Evolutionary conservation across 1,140 invertebrate species (phyloP), one percentile per base, ranked within the genome.

Genomic region (Marisa cornuarietis): DNA sequence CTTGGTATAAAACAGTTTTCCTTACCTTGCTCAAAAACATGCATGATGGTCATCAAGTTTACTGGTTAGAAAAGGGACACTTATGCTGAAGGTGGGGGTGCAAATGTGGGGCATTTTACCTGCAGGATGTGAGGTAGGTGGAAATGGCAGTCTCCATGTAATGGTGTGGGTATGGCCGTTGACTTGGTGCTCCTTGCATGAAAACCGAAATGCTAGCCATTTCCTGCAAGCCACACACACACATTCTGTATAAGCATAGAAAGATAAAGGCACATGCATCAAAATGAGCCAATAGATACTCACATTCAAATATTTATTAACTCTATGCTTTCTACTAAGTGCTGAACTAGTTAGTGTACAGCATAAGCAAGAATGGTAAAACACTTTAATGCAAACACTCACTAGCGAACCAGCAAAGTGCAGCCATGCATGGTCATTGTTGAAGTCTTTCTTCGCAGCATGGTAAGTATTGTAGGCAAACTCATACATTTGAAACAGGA

Each of bases 401-500:
- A 91, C 92, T 66, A 98, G 91, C 26, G 97, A 97, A 20, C 97
- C 97, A 16, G 98, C 97, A 91, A 96, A 98, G 90, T 98, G 97
- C 20, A 99, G 91, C 98, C 97, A 99, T 0, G 98, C 98, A 86
- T 97, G 95, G 90, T 99, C 98, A 24, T 95, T 95, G 85, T 95
- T 95, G 91, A 99, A 99, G 88, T 99, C 98, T 81, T 97, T 94
- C 91, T 99, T 99, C 18, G 97, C 96, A 24, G 95, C 94, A 90
- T 99, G 97, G 91, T 99, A 99, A 0, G 96, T 94, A 87, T 95
- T 96, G 91, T 97, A 98, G 2, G 98, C 96, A 76, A 96, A 92
- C 82, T 95, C 94, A 92, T 99, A 99, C 85, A 98, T 94, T 16
- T 97, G 96, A 90, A 99, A 97, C 93, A 99, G 94, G 88, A 99